Evolutionary conservation across 2,113 vertebrate genomes (phyloP), one percentile per base, ranked within the genome.

Genomic region (Ptilonorhynchus violaceus): DNA sequence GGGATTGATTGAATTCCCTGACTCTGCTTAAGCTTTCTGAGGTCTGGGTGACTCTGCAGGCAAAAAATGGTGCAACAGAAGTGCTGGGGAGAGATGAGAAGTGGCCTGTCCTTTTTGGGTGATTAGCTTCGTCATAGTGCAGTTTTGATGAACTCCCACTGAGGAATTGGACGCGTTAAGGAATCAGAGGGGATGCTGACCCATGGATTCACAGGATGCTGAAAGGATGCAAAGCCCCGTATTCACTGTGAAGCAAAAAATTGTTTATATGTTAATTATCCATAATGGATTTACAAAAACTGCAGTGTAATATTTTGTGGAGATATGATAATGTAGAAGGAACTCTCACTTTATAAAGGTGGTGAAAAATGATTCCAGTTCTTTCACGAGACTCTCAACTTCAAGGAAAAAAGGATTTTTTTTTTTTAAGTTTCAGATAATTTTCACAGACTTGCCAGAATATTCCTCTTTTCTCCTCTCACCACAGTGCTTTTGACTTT

Each of bases 131-230:
- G 2, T 50, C 19, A 1, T 23, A 2, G 25, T 47, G 75, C 7
- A 9, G 1, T 67, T 62, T 7, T 59, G 49, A 13, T 76, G 7
- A 30, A 46, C 20, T 59, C 58, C 53, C 21, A 2, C 16, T n/a
- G 59, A 63, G 63, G 53, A 77, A 31, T 0, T 15, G 56, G 62
- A 6, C 3, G 0, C 56, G 35, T 2, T 0, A 7, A 11, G 78
- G 58, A 41, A 9, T 20, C 15, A 0, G 30, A 30, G 79, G 44
- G 20, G 56, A 22, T 6, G 10, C 15, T 56, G 55, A 13, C 55
- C 49, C 62, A 7, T 7, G 63, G 39, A 15, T 31, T 74, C 30
- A 1, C 11, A 1, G 9, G 6, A 11, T 28, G 55, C 52, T 49
- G 70, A 23, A 37, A 62, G 42, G 66, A n/a, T 41, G 35, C 3